Evolutionary conservation across 2,888 invertebrate genomes (phyloP).

Genomic region (Drosophila koepferae): DNA sequence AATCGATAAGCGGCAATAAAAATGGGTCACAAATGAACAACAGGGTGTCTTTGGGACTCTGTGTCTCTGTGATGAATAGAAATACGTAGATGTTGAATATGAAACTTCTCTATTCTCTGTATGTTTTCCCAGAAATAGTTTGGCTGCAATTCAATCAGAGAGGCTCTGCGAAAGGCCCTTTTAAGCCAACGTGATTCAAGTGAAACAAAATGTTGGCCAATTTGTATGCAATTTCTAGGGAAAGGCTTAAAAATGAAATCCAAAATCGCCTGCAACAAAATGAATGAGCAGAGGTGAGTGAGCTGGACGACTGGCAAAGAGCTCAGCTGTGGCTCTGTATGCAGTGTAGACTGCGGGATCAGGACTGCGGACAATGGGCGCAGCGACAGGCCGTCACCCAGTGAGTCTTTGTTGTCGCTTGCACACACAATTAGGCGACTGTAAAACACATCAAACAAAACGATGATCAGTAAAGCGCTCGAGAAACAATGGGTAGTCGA

Average conservation of each 20-base stretch:
- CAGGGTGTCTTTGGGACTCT: too few relatives aligned
- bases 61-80: neutral
- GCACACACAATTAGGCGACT: conserved; percentile 66
- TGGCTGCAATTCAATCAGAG: conserved; percentile 2
- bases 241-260: conserved; percentile 8
- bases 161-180: neutral
- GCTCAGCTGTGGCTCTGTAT: conserved; percentile 10
- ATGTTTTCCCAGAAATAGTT: neutral
- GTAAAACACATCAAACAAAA: conserved; percentile 51
- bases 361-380: neutral
- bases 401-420: conserved; percentile 39
- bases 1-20: conserved; percentile 29
- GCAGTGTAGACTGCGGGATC: neutral
- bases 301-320: conserved; percentile 2
- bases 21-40: conserved; percentile 29
- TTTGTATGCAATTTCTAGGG: conserved; percentile 25
- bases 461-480: neutral
- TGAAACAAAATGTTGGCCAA: conserved; percentile 11
- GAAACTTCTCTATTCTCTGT: neutral
- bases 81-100: neutral
- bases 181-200: neutral
- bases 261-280: conserved; percentile 6
- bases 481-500: neutral
- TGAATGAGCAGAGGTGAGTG: conserved; percentile 10
- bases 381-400: conserved; percentile 15